Percentiles rank a stretch among this genome's conserved stretches.
Conservation (phyloP, 2,888 invertebrate genomes). For the Thecocarcelia acutangulata region DNA sequence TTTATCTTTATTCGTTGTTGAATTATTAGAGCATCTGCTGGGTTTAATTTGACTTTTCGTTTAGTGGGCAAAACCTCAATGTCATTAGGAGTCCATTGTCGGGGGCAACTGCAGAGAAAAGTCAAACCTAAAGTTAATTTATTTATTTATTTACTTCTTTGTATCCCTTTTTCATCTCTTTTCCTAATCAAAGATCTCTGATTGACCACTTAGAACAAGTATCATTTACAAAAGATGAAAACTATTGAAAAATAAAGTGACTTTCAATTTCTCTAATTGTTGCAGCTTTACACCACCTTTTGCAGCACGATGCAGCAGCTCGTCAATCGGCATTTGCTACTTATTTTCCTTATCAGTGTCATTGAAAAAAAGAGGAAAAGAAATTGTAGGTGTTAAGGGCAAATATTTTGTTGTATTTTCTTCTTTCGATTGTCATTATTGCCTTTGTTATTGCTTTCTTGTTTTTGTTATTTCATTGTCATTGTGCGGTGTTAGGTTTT, state of each 20-base stretch:
- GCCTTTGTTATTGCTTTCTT: slow-evolving; percentile 35
- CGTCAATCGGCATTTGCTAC: slow-evolving; percentile 29
- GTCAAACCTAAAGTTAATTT: slow-evolving; percentile 58
- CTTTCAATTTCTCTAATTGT: slow-evolving; percentile 37
- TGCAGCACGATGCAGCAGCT: slow-evolving; percentile 19
- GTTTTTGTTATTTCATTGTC: slow-evolving; percentile 28
- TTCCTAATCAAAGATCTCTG: slow-evolving; percentile 62
- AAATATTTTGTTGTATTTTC: slow-evolving; percentile 48
- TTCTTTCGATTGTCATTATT: slow-evolving; percentile 29
- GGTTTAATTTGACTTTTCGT: slow-evolving; percentile 63
- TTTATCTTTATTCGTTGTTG: too few species aligned
- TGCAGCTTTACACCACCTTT: slow-evolving; percentile 67
- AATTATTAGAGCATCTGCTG: slow-evolving; percentile 57
- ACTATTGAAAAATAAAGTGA: slow-evolving; percentile 35
- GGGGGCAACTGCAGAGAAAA: slow-evolving; percentile 12
- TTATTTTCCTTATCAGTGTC: neutral
- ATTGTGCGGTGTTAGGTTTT: slow-evolving; percentile 27
- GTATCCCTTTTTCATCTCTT: slow-evolving; percentile 33
- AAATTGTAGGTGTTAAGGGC: slow-evolving; percentile 64
- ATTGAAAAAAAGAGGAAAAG: neutral
- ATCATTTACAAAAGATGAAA: slow-evolving; percentile 5
- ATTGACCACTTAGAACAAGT: slow-evolving; percentile 56
- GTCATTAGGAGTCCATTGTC: slow-evolving; percentile 64
- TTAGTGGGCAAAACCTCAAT: slow-evolving; percentile 65
- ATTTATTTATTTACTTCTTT: slow-evolving; percentile 39